Evolutionary conservation across 2,113 vertebrate species (phyloP).

Genomic region (Euleptes europaea): DNA sequence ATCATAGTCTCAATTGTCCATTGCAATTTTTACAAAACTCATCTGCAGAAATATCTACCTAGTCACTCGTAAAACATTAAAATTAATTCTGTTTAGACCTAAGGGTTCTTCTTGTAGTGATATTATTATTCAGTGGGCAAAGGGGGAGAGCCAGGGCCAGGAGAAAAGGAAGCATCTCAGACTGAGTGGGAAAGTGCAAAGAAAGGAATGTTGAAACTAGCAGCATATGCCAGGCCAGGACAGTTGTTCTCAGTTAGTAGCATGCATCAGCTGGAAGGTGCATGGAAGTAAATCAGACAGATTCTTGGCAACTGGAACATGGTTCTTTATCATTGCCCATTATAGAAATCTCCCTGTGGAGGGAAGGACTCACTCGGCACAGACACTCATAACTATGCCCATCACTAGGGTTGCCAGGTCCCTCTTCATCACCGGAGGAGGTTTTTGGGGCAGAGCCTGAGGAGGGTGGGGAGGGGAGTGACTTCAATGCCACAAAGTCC

Average conservation of each 20-base stretch:
- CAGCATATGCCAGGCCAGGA: neutral
- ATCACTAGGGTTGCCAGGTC: too few relatives aligned
- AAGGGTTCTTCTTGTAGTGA: neutral
- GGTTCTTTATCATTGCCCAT: neutral
- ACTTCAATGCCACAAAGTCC: too few relatives aligned
- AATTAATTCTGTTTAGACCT: conserved; percentile 20
- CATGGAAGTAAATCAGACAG: neutral
- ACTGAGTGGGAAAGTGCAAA: neutral
- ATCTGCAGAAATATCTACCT: neutral
- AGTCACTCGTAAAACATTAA: neutral
- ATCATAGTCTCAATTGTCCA: neutral
- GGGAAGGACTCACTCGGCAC: neutral
- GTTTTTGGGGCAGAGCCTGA: too few relatives aligned
- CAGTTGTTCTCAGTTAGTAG: neutral
- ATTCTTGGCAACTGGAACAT: neutral
- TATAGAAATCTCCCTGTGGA: neutral
- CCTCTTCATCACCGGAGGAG: too few relatives aligned
- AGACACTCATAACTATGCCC: neutral
- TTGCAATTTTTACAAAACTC: neutral
- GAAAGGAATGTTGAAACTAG: neutral
- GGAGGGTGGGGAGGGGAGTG: too few relatives aligned
- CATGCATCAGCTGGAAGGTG: neutral
- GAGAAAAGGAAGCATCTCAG: neutral
- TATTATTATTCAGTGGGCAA: conserved; percentile 4
- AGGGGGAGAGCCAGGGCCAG: neutral